Evolutionary conservation across 2,797 vertebrate genomes (phyloP).

Genomic region (Channallabes apus): DNA sequence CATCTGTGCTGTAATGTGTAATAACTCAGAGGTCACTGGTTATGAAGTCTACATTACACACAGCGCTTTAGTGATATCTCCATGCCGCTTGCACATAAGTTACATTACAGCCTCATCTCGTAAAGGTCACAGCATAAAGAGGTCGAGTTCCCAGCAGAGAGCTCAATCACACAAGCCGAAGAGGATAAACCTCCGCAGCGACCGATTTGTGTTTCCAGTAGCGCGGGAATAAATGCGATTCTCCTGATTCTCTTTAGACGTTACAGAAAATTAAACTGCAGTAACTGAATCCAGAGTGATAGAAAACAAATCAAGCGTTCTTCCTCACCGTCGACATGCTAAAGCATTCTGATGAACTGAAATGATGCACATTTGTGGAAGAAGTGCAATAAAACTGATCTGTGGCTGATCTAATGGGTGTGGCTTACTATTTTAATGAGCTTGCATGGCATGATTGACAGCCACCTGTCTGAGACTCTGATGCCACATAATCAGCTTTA

Average conservation of each 20-base stretch:
- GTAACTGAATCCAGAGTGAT: not conserved
- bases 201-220: not conserved
- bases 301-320: not conserved
- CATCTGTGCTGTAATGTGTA: not conserved
- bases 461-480: not conserved
- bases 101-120: not conserved
- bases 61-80: not conserved
- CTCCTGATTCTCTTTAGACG: not conserved
- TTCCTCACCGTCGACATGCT: not conserved
- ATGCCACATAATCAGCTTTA: too few species aligned
- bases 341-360: not conserved
- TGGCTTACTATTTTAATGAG: not conserved
- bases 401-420: not conserved
- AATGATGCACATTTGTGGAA: not conserved
- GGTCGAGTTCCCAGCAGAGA: not conserved
- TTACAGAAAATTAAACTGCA: not conserved
- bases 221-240: not conserved
- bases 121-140: conserved; percentile 14
- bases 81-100: not conserved
- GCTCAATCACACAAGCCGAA: not conserved
- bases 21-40: not conserved
- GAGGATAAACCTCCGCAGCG: not conserved
- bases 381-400: not conserved
- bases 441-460: not conserved
- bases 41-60: conserved; percentile 5